These are phyloP conservation scores for Diploptera punctata DNA, from an alignment of 2,888 invertebrate genomes.

Conservation along the genomic window DNA sequence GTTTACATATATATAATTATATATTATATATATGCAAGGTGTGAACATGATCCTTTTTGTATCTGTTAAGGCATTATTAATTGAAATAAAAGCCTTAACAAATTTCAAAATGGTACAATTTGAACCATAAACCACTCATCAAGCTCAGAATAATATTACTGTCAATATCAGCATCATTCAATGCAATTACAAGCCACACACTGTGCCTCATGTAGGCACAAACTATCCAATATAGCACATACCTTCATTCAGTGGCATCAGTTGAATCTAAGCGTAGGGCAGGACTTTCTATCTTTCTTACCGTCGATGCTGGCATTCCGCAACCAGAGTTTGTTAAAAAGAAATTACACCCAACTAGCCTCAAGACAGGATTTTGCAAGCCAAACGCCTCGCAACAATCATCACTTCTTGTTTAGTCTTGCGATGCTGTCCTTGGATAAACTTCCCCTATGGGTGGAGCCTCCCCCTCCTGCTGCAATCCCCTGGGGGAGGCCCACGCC, in stretches of 20 bases:
- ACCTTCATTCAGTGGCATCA: background rate
- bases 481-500: conserved; percentile 17
- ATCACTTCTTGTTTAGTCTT: conserved; percentile 37
- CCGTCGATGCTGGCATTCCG: background rate
- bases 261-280: conserved; percentile 17
- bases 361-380: no score
- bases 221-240: background rate
- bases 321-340: conserved; percentile 12
- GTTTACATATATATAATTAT: conserved; percentile 34
- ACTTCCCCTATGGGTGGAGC: conserved; percentile 36
- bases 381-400: background rate
- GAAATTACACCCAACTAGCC: background rate
- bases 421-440: conserved; percentile 35
- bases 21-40: conserved; percentile 39
- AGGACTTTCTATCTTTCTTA: background rate
- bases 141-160: background rate
- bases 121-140: background rate
- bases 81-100: background rate
- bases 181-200: background rate
- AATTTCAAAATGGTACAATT: background rate
- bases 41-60: background rate
- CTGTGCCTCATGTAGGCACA: background rate
- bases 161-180: background rate
- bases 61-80: background rate
- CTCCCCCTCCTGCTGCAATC: conserved; percentile 29